Conservation (phyloP, 64 coral and sea anemone genomes). For the Porites australiensis region DNA sequence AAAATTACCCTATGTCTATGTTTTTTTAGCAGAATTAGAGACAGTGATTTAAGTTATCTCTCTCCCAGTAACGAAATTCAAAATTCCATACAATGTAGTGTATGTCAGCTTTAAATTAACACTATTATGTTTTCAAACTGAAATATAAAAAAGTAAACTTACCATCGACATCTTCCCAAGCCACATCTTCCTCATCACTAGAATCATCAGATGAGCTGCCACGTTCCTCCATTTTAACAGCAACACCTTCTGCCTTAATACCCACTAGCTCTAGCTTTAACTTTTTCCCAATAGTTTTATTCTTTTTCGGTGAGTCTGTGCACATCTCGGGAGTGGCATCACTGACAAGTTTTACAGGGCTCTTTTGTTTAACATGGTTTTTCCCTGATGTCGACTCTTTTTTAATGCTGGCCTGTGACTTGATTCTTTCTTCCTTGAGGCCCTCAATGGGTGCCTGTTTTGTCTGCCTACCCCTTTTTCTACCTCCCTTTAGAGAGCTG, state of each 20-base stretch:
- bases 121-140: too few species aligned
- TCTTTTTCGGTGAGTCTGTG: not conserved
- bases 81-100: too few species aligned
- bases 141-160: not conserved
- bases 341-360: not conserved
- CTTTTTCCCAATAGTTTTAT: constrained; percentile 11
- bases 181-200: constrained; percentile 60
- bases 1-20: too few species aligned
- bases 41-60: too few species aligned
- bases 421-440: not conserved
- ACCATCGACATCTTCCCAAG: constrained; percentile 81
- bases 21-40: too few species aligned
- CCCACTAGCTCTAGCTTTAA: not conserved
- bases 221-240: not conserved
- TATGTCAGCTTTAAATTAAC: too few species aligned
- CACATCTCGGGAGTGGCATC: not conserved
- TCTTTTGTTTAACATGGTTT: not conserved
- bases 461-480: not conserved
- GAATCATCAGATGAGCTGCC: constrained; percentile 8
- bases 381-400: not conserved
- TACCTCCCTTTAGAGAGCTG: not conserved
- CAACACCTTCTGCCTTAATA: not conserved
- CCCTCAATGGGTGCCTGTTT: not conserved
- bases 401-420: not conserved
- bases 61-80: too few species aligned